Percentiles rank a stretch among this genome's conserved stretches.
phyloP scores from a whole-genome alignment of 2,113 vertebrate species.

The Argyrosomus japonicus region DNA sequence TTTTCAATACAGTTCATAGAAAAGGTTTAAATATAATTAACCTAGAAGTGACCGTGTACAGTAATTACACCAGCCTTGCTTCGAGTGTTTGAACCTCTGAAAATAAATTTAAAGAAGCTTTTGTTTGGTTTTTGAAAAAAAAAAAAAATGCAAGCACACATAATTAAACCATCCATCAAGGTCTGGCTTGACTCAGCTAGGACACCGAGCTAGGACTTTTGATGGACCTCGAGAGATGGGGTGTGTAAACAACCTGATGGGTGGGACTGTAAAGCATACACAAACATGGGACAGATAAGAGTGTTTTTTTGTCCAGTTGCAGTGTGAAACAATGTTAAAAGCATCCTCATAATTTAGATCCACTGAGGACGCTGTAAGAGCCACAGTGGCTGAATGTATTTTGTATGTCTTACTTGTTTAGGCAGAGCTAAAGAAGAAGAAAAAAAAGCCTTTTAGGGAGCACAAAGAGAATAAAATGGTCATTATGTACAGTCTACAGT shows the following conservation, averaged over 20 bases:
- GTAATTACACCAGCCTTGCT: neutral
- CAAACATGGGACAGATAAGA: neutral
- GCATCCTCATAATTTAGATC: slow-evolving; percentile 12
- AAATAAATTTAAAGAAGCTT: neutral
- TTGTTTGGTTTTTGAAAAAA: neutral
- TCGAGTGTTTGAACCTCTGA: neutral
- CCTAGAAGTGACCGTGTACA: neutral
- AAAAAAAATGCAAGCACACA: slow-evolving; percentile 39
- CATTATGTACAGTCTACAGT: slow-evolving; percentile 64
- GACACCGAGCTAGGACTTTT: slow-evolving; percentile 33
- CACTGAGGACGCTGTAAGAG: neutral
- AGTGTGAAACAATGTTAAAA: slow-evolving; percentile 12
- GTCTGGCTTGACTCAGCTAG: slow-evolving; percentile 46
- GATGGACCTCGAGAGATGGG: slow-evolving; percentile 24
- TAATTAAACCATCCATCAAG: slow-evolving; percentile 75
- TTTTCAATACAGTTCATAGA: neutral
- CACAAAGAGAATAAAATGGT: slow-evolving; percentile 63
- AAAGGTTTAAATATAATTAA: neutral
- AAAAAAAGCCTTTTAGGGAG: slow-evolving; percentile 56
- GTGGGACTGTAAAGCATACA: slow-evolving; percentile 15
- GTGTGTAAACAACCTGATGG: slow-evolving; percentile 23
- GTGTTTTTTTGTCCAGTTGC: neutral
- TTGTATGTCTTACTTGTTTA: slow-evolving; percentile 43
- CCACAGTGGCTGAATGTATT: slow-evolving; percentile 27
- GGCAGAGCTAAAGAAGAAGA: slow-evolving; percentile 10